Conservation (phyloP, 1,140 invertebrate species). For the Hylyphantes graminicola region DNA sequence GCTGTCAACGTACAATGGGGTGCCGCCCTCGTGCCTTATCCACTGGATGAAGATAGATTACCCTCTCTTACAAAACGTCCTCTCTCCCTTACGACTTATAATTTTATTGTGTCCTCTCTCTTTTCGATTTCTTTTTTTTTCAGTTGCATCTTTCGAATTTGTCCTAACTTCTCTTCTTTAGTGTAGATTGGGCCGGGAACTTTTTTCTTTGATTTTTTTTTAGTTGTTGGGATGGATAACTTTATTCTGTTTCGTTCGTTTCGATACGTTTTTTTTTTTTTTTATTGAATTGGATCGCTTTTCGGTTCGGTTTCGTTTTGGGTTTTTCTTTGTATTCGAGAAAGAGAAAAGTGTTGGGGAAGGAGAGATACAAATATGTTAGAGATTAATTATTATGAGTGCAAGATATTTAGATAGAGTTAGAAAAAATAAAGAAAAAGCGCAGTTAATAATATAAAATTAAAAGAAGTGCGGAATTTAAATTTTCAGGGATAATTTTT, state of each 20-base stretch:
- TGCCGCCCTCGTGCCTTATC: background rate
- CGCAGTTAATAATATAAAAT: too few relatives aligned
- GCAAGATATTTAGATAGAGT: too few relatives aligned
- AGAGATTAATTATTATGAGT: too few relatives aligned
- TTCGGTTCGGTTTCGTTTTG: too few relatives aligned
- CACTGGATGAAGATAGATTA: slow-evolving; percentile 46
- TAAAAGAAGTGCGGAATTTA: too few relatives aligned
- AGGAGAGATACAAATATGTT: too few relatives aligned
- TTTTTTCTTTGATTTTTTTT: background rate
- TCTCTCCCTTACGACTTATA: slow-evolving; percentile 18
- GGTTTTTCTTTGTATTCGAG: too few relatives aligned
- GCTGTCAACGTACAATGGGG: slow-evolving; percentile 43
- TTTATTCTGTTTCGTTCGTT: background rate
- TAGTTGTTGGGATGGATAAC: background rate
- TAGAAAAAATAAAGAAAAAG: too few relatives aligned
- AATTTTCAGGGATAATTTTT: too few relatives aligned
- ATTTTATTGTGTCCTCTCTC: slow-evolving; percentile 25
- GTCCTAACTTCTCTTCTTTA: background rate
- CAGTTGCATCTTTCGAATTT: slow-evolving; percentile 1
- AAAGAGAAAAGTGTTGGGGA: too few relatives aligned
- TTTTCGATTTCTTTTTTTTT: background rate
- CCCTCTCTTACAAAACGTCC: slow-evolving; percentile 3
- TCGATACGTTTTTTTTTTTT: background rate
- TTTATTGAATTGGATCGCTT: too few relatives aligned
- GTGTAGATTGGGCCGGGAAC: background rate